Evolutionary conservation across 2,888 invertebrate species (phyloP).

Genomic region (Calliphora vomitoria): DNA sequence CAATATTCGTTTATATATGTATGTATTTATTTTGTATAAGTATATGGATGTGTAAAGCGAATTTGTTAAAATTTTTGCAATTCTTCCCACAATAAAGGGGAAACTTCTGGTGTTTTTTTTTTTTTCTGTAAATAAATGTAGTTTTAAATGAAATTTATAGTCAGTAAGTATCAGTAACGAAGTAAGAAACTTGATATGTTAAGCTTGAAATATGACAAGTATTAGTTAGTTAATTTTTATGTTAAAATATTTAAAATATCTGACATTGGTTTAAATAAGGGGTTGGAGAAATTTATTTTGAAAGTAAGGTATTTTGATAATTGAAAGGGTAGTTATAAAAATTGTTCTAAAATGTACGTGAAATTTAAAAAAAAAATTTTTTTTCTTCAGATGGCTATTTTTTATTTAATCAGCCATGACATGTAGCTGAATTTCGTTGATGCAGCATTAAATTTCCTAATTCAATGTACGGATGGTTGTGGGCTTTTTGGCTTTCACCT

Average conservation of each 20-base stretch:
- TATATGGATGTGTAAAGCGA: neutral
- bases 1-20: conserved; percentile 7
- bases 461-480: too few relatives aligned
- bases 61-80: neutral
- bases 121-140: neutral
- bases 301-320: neutral
- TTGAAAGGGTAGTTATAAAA: too few relatives aligned
- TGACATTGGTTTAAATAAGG: neutral
- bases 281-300: neutral
- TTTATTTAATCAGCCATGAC: too few relatives aligned
- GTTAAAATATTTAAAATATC: neutral
- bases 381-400: too few relatives aligned
- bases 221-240: neutral
- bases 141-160: neutral
- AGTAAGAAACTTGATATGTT: neutral
- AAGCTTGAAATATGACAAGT: neutral
- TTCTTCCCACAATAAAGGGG: neutral
- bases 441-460: too few relatives aligned
- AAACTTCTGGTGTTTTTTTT: neutral
- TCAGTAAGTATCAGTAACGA: neutral
- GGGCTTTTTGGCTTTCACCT: too few relatives aligned
- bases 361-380: too few relatives aligned
- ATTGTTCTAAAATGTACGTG: too few relatives aligned
- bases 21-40: neutral
- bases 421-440: too few relatives aligned